Evolutionary conservation across 2,113 vertebrate species (phyloP), one percentile per base, ranked within the genome.

Genomic region (Apeltes quadracus): DNA sequence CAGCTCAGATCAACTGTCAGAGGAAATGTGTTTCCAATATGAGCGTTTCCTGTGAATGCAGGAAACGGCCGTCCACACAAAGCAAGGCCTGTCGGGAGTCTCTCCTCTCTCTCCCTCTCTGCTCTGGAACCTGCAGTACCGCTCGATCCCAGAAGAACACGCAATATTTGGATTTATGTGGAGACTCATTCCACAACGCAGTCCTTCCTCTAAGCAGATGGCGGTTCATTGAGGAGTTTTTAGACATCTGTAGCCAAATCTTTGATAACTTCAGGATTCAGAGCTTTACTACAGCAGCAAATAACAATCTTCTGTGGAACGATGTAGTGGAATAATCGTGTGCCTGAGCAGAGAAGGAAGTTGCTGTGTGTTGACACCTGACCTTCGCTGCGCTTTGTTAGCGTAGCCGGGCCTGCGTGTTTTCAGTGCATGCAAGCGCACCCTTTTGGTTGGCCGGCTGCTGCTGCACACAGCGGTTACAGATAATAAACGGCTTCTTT

Each of bases 11-110:
- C 84, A 75, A 78, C 89, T 69, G 88, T 85, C 80, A 81, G 81
- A 53, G 79, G 68, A 92, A 94, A 95, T 94, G 93, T 95, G 95
- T 93, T 95, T 95, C 90, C 93, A 95, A 95, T 95, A 93, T 85
- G 88, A 79, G 73, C 23, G 86, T 89, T 96, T 96, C 95, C 95
- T 95, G 95, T 92, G 84, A 66, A 51, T 75, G 72, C 94, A 95
- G 94, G 94, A 95, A 95, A 92, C 76, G 73, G 90, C 81, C 87
- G 69, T 93, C 65, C 86, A 87, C 76, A 94, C 95, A 94, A 94
- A 95, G 93, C 90, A 67, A 2, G 64, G 88, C 88, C 41, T 91
- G 87, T 92, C 57, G 79, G 43, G 55, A 73, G 44, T 73, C 59
- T 32, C 78, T 82, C 87, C 87, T 86, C 83, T 78, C 69, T 56